Evolutionary conservation across 2,113 vertebrate species (phyloP).

Genomic region (Pteronura brasiliensis): DNA sequence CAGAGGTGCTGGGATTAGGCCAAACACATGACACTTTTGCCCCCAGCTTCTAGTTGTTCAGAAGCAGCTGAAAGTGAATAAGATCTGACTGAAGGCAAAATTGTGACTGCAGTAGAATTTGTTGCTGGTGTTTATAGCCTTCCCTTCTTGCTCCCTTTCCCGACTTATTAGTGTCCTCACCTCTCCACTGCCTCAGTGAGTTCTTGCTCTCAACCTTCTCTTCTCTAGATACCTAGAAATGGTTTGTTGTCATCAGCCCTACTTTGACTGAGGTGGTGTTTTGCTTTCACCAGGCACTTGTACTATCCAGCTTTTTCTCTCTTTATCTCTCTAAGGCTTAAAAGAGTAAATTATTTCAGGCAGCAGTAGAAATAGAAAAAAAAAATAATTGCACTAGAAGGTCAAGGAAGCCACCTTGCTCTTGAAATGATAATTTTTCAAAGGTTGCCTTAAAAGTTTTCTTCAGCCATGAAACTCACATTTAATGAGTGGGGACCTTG

Average conservation of each 20-base stretch:
- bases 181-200: background rate
- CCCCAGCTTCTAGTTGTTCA: background rate
- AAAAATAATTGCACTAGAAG: background rate
- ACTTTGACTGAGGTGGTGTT: background rate
- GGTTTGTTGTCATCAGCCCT: background rate
- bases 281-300: background rate
- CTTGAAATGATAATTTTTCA: background rate
- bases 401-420: background rate
- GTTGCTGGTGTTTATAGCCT: background rate
- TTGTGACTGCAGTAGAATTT: background rate
- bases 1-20: background rate
- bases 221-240: background rate
- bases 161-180: background rate
- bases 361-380: background rate
- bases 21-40: background rate
- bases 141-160: background rate
- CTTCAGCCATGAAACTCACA: background rate
- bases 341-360: background rate
- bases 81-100: background rate
- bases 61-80: background rate
- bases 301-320: background rate
- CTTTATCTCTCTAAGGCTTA: background rate
- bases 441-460: background rate
- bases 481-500: background rate
- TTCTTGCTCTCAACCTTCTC: background rate